Evolutionary conservation across 2,113 vertebrate species (phyloP), one percentile per base, ranked within the genome.

Genomic region (Smithornis capensis): DNA sequence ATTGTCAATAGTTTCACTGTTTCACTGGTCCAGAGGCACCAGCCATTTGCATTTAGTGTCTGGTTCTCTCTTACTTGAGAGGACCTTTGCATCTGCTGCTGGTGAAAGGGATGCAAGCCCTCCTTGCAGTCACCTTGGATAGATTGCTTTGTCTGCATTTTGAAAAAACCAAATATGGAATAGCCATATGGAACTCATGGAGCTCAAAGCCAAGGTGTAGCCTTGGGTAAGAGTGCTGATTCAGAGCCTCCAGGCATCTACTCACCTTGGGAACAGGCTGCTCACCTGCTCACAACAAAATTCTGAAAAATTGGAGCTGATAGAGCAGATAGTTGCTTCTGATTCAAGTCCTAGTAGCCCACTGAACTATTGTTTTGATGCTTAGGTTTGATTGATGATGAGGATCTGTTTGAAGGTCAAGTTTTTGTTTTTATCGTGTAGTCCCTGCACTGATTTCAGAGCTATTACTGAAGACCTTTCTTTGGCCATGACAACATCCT

Each of bases 401-500:
- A 83, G 15, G 64, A 89, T 83, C 55, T 28, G 4, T 13, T 35
- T 11, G 50, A 67, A 77, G 29, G 45, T 74, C 73, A 69, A 85
- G 45, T 18, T 75, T 73, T 86, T 92, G 45, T 21, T 81, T 94
- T 78, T 47, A 56, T 74, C 5, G 0, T 59, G 35, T 25, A 83
- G 15, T 44, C 19, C 24, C 35, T 87, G 42, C 29, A 31, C 23
- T 52, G 59, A 69, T 80, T 93, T 92, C 75, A 69, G 55, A 79
- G 31, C 31, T 92, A 31, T 53, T 85, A 14, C 14, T 70, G 27
- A 59, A 80, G 19, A 74, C n/a, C 85, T 88, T 31, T 60, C 25
- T 78, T 73, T 59, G 82, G 12, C 29, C 10, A 17, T 59, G 50
- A 29, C 0, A 3, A 13, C 37, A 38, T 12, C 0, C 0, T 4